These are phyloP conservation scores for Ptychoptera albimana DNA, from an alignment of 2,888 invertebrate species.

Conservation along the genomic window DNA sequence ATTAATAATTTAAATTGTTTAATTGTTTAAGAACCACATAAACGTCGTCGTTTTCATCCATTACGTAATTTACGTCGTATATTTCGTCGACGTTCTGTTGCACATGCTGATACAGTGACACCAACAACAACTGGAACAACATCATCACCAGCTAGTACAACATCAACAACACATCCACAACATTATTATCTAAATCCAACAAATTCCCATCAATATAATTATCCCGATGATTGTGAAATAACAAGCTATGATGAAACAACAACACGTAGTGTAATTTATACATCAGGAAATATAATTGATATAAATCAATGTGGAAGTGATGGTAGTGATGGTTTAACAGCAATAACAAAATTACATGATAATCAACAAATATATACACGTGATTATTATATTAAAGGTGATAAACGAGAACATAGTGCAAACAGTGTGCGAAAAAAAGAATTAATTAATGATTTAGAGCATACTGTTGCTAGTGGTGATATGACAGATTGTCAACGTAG, in stretches of 20 bases:
- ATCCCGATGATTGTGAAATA: too few relatives aligned
- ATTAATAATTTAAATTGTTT: conserved; percentile 6
- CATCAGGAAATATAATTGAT: too few relatives aligned
- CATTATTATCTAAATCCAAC: too few relatives aligned
- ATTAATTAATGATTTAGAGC: conserved; percentile 2
- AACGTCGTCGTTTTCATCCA: conserved; percentile 30
- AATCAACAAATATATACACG: background rate
- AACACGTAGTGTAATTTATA: too few relatives aligned
- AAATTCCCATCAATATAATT: too few relatives aligned
- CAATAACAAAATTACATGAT: background rate
- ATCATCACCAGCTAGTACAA: conserved; percentile 5
- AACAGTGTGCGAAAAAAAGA: conserved; percentile 5
- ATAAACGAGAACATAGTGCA: conserved; percentile 8
- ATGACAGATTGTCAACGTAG: conserved; percentile 30
- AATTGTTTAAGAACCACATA: conserved; percentile 19
- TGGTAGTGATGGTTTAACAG: conserved; percentile 5
- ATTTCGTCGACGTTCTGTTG: conserved; percentile 29
- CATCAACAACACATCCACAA: too few relatives aligned
- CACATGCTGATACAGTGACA: conserved; percentile 17
- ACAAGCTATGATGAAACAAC: too few relatives aligned
- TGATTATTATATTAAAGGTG: background rate
- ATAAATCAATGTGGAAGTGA: conserved; percentile 8
- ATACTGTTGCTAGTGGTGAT: conserved; percentile 15
- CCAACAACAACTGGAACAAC: conserved; percentile 10
- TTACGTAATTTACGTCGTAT: conserved; percentile 29